phyloP scores from a whole-genome alignment of 2,888 invertebrate genomes.

The Amiota communis region DNA sequence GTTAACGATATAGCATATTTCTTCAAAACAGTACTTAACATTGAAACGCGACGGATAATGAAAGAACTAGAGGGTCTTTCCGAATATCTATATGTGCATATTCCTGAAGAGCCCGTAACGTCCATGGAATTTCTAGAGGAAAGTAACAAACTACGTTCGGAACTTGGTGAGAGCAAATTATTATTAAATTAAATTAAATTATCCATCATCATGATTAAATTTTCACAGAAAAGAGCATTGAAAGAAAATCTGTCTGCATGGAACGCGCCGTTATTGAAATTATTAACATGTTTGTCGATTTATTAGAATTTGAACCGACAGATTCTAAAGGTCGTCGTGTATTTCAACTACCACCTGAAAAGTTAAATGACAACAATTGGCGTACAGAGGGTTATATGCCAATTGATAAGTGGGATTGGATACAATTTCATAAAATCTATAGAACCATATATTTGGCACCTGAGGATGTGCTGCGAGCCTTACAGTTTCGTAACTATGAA shows the following conservation, averaged over 20 bases:
- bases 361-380: conserved; percentile 71
- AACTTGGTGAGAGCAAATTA: conserved; percentile 50
- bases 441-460: conserved; percentile 66
- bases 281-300: conserved; percentile 82
- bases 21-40: conserved; percentile 77
- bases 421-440: conserved; percentile 70
- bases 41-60: conserved; percentile 84
- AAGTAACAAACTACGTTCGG: conserved; percentile 76
- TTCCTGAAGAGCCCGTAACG: conserved; percentile 78
- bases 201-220: neutral
- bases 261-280: conserved; percentile 86
- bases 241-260: conserved; percentile 78
- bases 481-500: conserved; percentile 78
- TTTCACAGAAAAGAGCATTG: conserved; percentile 73
- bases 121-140: conserved; percentile 78
- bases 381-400: conserved; percentile 69
- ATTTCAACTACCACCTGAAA: conserved; percentile 78
- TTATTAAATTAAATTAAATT: conserved; percentile 10
- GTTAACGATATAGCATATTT: conserved; percentile 58
- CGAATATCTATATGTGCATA: conserved; percentile 77
- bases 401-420: conserved; percentile 72
- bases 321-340: conserved; percentile 77
- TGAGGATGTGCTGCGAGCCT: conserved; percentile 56
- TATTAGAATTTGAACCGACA: conserved; percentile 64
- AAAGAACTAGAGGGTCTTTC: conserved; percentile 79